phyloP scores from a whole-genome alignment of 2,113 vertebrate species.

The Salvelinus namaycush region DNA sequence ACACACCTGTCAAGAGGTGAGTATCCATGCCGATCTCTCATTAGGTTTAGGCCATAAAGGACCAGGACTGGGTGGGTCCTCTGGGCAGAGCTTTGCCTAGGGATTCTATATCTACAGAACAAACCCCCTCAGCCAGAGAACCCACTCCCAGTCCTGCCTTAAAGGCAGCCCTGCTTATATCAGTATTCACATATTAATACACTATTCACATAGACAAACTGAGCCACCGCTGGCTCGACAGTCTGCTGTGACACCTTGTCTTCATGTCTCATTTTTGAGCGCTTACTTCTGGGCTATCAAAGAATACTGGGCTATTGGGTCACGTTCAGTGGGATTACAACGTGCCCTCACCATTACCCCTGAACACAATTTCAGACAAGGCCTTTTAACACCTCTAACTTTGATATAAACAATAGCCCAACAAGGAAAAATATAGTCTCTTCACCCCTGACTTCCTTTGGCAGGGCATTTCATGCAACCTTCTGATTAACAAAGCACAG shows the following conservation, averaged over 20 bases:
- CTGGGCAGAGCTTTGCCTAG: not conserved
- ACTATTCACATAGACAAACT: conserved; percentile 48
- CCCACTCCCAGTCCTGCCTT: too few relatives aligned
- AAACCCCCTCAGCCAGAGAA: not conserved
- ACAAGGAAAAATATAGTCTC: not conserved
- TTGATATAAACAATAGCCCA: not conserved
- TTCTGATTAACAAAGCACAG: not conserved
- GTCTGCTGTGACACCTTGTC: not conserved
- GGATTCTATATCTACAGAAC: not conserved
- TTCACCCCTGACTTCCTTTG: not conserved
- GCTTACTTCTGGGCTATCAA: not conserved
- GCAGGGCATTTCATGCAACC: too few relatives aligned
- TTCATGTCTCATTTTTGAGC: not conserved
- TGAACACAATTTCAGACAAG: too few relatives aligned
- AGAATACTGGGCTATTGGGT: not conserved
- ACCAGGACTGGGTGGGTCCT: not conserved
- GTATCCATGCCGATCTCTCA: not conserved
- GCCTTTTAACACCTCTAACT: not conserved
- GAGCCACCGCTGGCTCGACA: not conserved
- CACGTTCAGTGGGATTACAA: too few relatives aligned
- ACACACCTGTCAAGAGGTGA: not conserved
- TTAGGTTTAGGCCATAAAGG: not conserved
- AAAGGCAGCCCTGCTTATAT: not conserved
- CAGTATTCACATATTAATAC: conserved; percentile 60
- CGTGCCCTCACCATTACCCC: too few relatives aligned